Conservation (phyloP, 2,113 vertebrate species). For the Macquaria ambigua region DNA sequence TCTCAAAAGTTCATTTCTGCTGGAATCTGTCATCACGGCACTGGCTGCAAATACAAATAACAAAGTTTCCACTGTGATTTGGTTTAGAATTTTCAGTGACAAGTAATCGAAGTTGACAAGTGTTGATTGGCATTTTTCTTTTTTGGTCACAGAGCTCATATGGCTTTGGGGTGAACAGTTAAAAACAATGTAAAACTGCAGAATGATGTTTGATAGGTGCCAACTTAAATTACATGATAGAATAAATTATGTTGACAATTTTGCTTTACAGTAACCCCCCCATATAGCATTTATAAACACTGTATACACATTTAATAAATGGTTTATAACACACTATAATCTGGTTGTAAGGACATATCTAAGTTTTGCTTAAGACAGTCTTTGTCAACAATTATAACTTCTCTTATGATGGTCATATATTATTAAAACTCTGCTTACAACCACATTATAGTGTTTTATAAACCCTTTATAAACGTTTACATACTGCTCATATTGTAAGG, state of each 20-base stretch:
- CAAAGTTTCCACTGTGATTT: constrained; percentile 6
- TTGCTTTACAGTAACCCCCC: neutral
- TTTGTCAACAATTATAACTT: neutral
- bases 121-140: constrained; percentile 4
- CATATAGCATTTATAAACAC: neutral
- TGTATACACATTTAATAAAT: neutral
- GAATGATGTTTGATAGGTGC: neutral
- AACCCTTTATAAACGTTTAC: neutral
- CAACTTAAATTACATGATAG: neutral
- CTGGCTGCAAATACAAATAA: constrained; percentile 14
- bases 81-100: neutral
- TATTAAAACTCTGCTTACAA: neutral
- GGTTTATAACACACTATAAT: neutral
- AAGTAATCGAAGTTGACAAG: constrained; percentile 5
- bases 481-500: neutral
- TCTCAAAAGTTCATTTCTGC: constrained; percentile 52
- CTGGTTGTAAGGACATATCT: neutral
- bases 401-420: neutral
- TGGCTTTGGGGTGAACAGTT: neutral
- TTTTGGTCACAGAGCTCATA: neutral
- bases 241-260: neutral
- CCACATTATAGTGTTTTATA: neutral
- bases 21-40: constrained; percentile 27
- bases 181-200: neutral
- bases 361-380: neutral